Evolutionary conservation across 2,797 vertebrate species (phyloP).

Genomic region (Diplodus sargus): DNA sequence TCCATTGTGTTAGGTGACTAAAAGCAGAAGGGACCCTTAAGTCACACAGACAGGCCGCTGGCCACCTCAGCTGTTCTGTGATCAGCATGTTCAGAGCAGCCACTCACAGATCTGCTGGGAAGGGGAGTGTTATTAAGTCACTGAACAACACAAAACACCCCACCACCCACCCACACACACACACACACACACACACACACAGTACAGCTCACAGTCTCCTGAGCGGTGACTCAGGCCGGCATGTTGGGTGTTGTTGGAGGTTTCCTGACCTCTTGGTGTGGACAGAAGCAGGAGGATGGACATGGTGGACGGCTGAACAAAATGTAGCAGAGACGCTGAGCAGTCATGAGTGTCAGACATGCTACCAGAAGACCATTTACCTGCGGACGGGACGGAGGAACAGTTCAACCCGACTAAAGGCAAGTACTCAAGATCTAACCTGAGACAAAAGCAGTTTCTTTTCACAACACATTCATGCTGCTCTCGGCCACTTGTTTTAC

Average conservation of each 20-base stretch:
- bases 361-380: conserved; percentile 47
- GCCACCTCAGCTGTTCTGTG: conserved; percentile 17
- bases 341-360: conserved; percentile 69
- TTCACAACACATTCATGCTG: background rate
- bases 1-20: conserved; percentile 74
- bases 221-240: conserved; percentile 67
- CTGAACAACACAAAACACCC: conserved; percentile 46
- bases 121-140: conserved; percentile 51
- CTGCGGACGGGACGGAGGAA: conserved; percentile 33
- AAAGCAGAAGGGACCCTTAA: conserved; percentile 57
- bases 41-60: conserved; percentile 34
- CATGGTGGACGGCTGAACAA: background rate
- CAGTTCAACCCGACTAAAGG: conserved; percentile 53
- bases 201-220: conserved; percentile 52
- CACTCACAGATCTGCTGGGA: conserved; percentile 20
- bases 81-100: conserved; percentile 33
- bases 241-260: conserved; percentile 59
- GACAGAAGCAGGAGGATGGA: conserved; percentile 41
- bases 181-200: conserved; percentile 15
- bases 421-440: conserved; percentile 40
- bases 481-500: background rate
- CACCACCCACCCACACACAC: conserved; percentile 8
- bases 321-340: conserved; percentile 1
- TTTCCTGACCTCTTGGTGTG: conserved; percentile 53
- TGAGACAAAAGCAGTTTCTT: background rate